Conservation (phyloP, 2,113 vertebrate species). For the Amblyornis subalaris region DNA sequence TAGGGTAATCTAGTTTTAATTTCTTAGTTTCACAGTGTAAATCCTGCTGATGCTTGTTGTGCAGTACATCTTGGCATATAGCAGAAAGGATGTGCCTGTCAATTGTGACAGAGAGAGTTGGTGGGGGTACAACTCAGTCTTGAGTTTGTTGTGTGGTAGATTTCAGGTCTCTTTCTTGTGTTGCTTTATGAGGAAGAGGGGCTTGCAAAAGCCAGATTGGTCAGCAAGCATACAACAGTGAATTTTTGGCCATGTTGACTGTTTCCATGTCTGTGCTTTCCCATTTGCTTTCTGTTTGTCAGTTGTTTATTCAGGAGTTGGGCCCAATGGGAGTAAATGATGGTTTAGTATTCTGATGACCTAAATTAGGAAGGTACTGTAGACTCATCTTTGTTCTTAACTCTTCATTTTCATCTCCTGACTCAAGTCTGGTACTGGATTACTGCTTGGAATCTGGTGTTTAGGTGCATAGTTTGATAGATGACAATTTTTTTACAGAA, state of each 20-base stretch:
- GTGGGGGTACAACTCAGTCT: not conserved
- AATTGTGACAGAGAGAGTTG: not conserved
- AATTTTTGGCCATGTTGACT: not conserved
- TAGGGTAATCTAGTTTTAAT: not conserved
- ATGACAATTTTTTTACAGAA: not conserved
- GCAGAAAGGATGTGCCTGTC: not conserved
- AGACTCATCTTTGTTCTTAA: not conserved
- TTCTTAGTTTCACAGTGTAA: not conserved
- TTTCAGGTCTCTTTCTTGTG: not conserved
- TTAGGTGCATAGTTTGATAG: not conserved
- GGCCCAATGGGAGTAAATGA: not conserved
- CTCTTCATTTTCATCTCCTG: not conserved
- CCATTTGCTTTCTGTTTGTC: not conserved
- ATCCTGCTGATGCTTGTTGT: not conserved
- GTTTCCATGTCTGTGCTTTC: not conserved
- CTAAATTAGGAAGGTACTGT: not conserved
- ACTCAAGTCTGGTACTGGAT: not conserved
- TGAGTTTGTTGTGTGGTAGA: not conserved
- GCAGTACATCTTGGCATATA: not conserved
- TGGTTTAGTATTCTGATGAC: not conserved
- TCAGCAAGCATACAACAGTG: not conserved
- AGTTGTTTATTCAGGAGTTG: not conserved
- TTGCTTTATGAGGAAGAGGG: not conserved
- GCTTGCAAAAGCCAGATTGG: not conserved
- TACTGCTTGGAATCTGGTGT: not conserved